Base-by-base conservation (phyloP, 2,797 vertebrate genomes). In the Masticophis lateralis region DNA sequence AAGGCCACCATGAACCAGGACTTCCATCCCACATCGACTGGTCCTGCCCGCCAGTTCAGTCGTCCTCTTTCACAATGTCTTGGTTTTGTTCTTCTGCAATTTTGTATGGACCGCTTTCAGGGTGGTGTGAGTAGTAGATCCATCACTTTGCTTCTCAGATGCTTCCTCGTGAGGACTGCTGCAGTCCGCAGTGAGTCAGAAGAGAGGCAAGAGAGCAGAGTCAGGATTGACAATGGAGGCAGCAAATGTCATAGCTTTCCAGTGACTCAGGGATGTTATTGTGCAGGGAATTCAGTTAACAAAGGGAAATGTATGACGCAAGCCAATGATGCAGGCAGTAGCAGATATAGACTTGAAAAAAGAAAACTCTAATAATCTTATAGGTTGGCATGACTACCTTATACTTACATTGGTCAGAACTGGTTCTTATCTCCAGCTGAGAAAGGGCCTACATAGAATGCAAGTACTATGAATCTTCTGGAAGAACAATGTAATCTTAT, bases 91-190 rank as follows among this genome's bases (percentile, higher is more conserved):
- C 96, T 99, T 98, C 97, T 99, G 99, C 91, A 99, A 89, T 94
- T 99, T 99, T 92, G 99, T 97, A 95, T 98, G 99, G 93, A 99
- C 99, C 6, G 99, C 99, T 97, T 99, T 99, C 91, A 99, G 94
- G 0, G 99, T 99, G 53, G 6, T 5, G 47, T 47, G 8, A 37
- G 18, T 20, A 22, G 20, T 4, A 22, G 20, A 43, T 22, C 74
- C 37, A 47, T 22, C 20, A 12, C 20, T 83, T 83, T 12, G 37
- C 74, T 43, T 25, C 74, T 83, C 8, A 25, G 37, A 11, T 25
- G 74, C 20, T 43, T 22, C 74, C 37, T 25, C 20, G 0, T 79
- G 20, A 22, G 37, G 74, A 79, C 74, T 11, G 32, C 69, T 79
- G 37, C 74, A 79, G 18, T 79, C 69, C 22, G 18, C 37, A 22